Evolutionary conservation across 2,888 invertebrate genomes (phyloP), one percentile per base, ranked within the genome.

Genomic region (Ptychoptera albimana): DNA sequence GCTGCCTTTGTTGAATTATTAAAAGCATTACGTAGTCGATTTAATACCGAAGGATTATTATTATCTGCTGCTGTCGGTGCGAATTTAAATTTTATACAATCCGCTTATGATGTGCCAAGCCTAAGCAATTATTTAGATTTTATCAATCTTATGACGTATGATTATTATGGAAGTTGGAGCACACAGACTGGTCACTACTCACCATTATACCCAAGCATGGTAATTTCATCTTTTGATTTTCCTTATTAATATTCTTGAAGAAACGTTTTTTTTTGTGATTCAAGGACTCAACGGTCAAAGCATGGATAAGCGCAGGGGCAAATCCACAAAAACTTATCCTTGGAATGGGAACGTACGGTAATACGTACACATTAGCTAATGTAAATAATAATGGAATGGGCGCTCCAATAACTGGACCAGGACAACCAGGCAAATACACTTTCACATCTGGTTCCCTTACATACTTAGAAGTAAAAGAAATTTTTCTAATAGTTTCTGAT

Each of bases 71-170:
- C 73, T 10, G 73, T 74, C 1, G 68, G 66, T 29, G 72, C 73
- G 2, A 63, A 68, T 4, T 49, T 61, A 47, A 36, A 49, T 3
- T 59, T 63, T 1, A 60, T 68, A 5, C 61, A 61, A 16, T 49
- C 54, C 14, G 72, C 73, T 1, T 77, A 76, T 52, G 59, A 72
- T 49, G 67, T 75, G 7, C 57, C 66, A 1, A 55, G 60, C 42
- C 46, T 76, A 2, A 57, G 29, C 29, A 66, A 64, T 45, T 59
- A 68, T 42, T 53, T 74, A 10, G 64, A 74, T 50, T 66, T 70
- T 44, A 68, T 74, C 45, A 72, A 73, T 52, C 51, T 75, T 1
- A 74, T 75, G 74, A 52, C 70, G 1, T 75, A 75, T 54, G 74
- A 74, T 54, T 60, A 71, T 15, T 73, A 74, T 49, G 75, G 73